Conservation (phyloP, 2,888 invertebrate genomes). For the Lepas anatifera region DNA sequence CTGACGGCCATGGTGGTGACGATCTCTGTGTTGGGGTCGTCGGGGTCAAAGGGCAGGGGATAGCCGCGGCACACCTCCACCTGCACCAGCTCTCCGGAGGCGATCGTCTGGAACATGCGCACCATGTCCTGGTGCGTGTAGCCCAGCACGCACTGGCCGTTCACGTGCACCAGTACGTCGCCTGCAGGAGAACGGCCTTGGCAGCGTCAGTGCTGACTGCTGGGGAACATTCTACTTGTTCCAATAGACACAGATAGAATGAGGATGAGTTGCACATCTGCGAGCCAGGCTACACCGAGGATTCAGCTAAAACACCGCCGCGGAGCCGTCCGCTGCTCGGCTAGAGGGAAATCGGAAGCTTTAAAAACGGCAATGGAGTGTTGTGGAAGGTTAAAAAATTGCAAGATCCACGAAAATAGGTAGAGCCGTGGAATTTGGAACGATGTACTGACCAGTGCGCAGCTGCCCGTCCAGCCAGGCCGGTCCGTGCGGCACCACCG, state of each 20-base stretch:
- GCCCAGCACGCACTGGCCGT: conserved; percentile 80
- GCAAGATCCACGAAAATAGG: no score
- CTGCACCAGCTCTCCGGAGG: conserved; percentile 71
- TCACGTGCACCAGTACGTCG: conserved; percentile 86
- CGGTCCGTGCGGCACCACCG: conserved; percentile 83
- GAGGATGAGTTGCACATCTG: no score
- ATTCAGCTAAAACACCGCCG: no score
- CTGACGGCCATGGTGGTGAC: conserved; percentile 70
- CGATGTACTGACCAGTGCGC: conserved; percentile 46
- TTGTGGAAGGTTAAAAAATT: no score
- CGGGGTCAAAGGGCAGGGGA: conserved; percentile 87
- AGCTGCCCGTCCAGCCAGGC: conserved; percentile 87
- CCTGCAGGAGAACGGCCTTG: conserved; percentile 46
- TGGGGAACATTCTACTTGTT: no score
- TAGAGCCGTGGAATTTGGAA: no score
- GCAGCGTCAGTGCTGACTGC: no score
- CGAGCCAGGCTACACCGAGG: no score
- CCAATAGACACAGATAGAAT: no score
- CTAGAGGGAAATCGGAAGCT: no score
- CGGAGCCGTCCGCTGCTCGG: no score
- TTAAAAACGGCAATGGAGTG: no score
- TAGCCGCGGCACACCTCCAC: conserved; percentile 92
- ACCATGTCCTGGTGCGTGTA: conserved; percentile 92
- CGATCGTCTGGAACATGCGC: conserved; percentile 84
- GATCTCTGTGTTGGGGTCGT: conserved; percentile 90